A percentile compares a stretch with the other conserved stretches of the same genome.
Conservation (phyloP, 2,888 invertebrate species). For the Stenoptilia bipunctidactyla region DNA sequence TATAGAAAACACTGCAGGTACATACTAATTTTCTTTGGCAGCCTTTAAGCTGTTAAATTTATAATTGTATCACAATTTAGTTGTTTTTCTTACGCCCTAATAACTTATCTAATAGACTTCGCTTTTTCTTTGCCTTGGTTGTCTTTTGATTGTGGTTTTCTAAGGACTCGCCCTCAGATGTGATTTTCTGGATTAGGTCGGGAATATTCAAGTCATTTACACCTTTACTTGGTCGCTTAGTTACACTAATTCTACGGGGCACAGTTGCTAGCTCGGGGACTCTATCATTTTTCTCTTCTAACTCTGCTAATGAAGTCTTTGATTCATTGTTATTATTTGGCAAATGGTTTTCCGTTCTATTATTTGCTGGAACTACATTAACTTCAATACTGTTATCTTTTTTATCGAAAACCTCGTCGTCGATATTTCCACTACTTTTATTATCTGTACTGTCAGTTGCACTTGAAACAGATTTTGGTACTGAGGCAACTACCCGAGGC, state of each 20-base stretch:
- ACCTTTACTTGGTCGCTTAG: constrained; percentile 30
- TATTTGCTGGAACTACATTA: neutral
- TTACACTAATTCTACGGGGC: constrained; percentile 31
- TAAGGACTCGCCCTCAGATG: constrained; percentile 40
- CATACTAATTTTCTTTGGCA: constrained; percentile 53
- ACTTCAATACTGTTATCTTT: constrained; percentile 19
- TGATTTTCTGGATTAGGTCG: constrained; percentile 52
- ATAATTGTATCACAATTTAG: constrained; percentile 24
- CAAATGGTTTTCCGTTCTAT: neutral
- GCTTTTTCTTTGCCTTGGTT: constrained; percentile 58
- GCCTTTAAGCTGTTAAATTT: constrained; percentile 29
- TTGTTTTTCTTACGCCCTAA: constrained; percentile 55
- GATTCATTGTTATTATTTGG: constrained; percentile 27
- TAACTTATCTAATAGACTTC: constrained; percentile 60
- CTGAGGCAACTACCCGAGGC: constrained; percentile 52
- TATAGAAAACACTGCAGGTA: no score
- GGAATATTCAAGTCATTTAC: constrained; percentile 52
- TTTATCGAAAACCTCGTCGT: constrained; percentile 28
- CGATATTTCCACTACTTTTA: constrained; percentile 45
- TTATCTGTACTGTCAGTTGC: constrained; percentile 34
- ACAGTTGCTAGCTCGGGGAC: constrained; percentile 47
- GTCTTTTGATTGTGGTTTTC: constrained; percentile 36
- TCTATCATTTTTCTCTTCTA: constrained; percentile 48
- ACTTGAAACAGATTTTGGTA: constrained; percentile 52
- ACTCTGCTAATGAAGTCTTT: constrained; percentile 37